A percentile compares a stretch with the other conserved stretches of the same genome.
Conservation (phyloP, 2,113 vertebrate genomes). For the Garra rufa region DNA sequence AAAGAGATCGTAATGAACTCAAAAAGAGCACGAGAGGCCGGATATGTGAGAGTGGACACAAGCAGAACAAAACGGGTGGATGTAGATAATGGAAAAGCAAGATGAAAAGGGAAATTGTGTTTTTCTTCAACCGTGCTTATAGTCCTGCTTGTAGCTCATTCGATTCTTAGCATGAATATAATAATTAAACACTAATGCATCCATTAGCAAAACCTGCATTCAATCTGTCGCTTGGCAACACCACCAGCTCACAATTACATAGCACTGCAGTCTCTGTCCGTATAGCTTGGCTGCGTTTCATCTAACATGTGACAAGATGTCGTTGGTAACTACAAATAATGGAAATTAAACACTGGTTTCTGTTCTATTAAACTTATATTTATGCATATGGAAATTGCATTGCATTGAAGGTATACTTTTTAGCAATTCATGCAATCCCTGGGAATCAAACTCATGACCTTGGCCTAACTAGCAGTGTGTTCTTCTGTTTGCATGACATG, state of each 20-base stretch:
- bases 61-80: neutral
- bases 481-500: neutral
- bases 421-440: neutral
- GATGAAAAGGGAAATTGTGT: neutral
- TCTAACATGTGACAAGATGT: neutral
- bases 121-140: neutral
- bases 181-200: slow-evolving; percentile 8
- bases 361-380: neutral
- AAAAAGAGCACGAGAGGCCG: neutral
- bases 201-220: slow-evolving; percentile 7
- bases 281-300: neutral
- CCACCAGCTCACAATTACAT: neutral
- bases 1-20: neutral
- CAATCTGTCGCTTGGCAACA: neutral
- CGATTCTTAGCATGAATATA: neutral
- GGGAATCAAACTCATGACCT: neutral
- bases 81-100: neutral
- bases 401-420: neutral
- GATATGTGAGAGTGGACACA: neutral
- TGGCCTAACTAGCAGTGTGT: neutral
- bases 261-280: neutral
- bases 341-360: neutral
- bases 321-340: neutral
- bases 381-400: neutral
- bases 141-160: neutral